These are phyloP conservation scores for Penaeus chinensis DNA, from an alignment of 1,140 invertebrate species.

Conservation along the genomic window DNA sequence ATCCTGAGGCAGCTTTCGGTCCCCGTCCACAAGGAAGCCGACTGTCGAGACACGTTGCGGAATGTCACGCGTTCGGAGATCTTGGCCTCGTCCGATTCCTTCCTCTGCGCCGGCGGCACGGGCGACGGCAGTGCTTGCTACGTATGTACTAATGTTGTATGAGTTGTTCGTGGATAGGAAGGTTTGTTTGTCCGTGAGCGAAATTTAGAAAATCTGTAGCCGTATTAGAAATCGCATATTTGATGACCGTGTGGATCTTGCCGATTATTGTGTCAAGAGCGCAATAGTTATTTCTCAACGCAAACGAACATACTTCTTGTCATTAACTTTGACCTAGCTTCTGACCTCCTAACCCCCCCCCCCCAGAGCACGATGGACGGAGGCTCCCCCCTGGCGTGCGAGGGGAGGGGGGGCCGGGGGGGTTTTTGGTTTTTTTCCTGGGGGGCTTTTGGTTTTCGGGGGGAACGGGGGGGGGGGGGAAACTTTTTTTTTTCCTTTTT, in stretches of 20 bases:
- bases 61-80: slow-evolving; percentile 34
- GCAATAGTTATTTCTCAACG: no score
- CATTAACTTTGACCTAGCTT: no score
- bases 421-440: no score
- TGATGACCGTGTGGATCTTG: no score
- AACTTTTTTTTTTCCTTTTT: no score
- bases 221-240: no score
- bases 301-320: no score
- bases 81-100: slow-evolving; percentile 47
- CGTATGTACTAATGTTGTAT: slow-evolving; percentile 29
- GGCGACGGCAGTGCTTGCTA: slow-evolving; percentile 36
- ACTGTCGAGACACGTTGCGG: slow-evolving; percentile 30
- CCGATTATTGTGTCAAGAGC: no score
- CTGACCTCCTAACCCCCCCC: no score
- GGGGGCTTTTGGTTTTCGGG: no score
- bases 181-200: neutral
- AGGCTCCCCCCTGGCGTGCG: slow-evolving; percentile 38
- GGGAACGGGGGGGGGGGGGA: no score
- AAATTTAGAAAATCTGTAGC: no score
- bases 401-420: slow-evolving; percentile 7
- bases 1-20: slow-evolving; percentile 47
- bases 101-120: slow-evolving; percentile 53
- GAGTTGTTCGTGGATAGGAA: neutral
- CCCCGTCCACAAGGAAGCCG: neutral
- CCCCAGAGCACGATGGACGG: slow-evolving; percentile 30